These are phyloP conservation scores for Melanotaenia parkinsoni DNA, from an alignment of 2,797 vertebrate genomes.

Conservation along the genomic window DNA sequence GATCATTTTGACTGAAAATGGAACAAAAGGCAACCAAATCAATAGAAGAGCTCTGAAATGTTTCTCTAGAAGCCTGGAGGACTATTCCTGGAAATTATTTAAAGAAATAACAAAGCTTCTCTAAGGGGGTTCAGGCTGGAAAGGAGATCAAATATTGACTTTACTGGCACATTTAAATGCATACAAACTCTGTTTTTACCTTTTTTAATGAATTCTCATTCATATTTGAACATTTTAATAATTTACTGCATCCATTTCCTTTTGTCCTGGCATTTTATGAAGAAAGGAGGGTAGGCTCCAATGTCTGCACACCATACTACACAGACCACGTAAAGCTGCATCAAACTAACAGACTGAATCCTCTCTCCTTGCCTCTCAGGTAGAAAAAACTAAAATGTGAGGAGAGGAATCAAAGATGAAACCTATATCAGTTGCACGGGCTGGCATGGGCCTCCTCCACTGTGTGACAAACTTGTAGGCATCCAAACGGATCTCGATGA, in stretches of 20 bases:
- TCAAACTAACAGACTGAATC: not conserved
- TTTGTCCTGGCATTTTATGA: not conserved
- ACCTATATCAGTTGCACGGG: conserved; percentile 98
- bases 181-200: not conserved
- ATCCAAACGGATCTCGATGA: conserved; percentile 97
- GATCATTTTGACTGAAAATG: not conserved
- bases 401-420: conserved; percentile 21
- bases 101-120: not conserved
- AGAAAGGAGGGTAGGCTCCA: not conserved
- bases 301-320: not conserved
- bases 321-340: not conserved
- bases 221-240: not conserved
- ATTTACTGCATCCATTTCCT: not conserved
- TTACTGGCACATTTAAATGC: not conserved
- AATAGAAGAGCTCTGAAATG: not conserved
- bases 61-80: not conserved
- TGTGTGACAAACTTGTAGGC: conserved; percentile 99
- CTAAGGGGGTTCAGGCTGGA: not conserved
- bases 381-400: not conserved
- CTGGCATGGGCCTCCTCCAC: conserved; percentile 97
- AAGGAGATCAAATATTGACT: not conserved
- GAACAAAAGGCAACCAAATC: not conserved
- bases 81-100: not conserved
- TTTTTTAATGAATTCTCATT: not conserved
- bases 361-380: not conserved